Conservation (phyloP, 2,113 vertebrate species). For the Clarias macrocephalus region DNA sequence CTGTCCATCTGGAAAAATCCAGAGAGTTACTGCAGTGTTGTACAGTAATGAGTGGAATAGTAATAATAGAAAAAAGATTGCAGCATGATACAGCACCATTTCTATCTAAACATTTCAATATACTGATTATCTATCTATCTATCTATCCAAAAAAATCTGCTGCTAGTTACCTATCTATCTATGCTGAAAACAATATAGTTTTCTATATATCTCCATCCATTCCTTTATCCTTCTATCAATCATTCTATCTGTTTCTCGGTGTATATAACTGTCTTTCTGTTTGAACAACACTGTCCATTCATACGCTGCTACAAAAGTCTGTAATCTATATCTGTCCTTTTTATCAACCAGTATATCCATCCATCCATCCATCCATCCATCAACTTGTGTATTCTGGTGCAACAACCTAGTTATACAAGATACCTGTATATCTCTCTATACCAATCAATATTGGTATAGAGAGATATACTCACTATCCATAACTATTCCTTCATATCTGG, state of each 20-base stretch:
- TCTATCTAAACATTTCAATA: not conserved
- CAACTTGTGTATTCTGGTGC: not conserved
- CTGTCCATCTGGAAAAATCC: not conserved
- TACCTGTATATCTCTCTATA: not conserved
- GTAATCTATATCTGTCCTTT: not conserved
- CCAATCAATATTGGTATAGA: not conserved
- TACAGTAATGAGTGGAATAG: not conserved
- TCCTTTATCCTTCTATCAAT: not conserved
- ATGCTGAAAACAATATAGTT: not conserved
- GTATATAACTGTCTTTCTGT: no score
- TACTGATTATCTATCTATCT: not conserved
- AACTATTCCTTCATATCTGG: not conserved
- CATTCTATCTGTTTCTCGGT: not conserved
- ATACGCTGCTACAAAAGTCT: no score
- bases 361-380: not conserved
- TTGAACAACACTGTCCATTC: no score
- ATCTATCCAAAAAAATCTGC: not conserved
- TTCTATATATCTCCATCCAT: not conserved
- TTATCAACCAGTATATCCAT: not conserved
- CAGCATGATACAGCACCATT: not conserved
- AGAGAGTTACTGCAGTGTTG: not conserved
- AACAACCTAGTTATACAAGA: not conserved
- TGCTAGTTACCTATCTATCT: not conserved
- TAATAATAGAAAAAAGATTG: not conserved
- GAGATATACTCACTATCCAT: not conserved